phyloP scores from a whole-genome alignment of 2,888 invertebrate species.

The Diachrysia chrysitis region DNA sequence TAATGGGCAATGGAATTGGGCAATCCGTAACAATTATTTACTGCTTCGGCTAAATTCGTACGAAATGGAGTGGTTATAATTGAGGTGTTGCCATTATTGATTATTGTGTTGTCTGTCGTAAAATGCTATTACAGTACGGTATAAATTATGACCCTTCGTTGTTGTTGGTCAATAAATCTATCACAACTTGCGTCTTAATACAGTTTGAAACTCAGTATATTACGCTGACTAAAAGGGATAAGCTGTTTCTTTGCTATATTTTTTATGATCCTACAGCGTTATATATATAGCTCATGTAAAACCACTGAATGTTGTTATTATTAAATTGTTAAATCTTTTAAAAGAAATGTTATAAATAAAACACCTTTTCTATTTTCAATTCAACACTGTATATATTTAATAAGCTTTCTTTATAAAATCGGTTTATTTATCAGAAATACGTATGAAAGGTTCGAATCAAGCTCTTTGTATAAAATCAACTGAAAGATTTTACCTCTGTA shows the following conservation, averaged over 20 bases:
- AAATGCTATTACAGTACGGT: neutral
- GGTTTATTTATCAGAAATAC: neutral
- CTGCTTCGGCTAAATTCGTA: neutral
- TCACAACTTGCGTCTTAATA: neutral
- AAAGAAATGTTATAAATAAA: neutral
- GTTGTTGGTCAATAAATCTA: constrained; percentile 4
- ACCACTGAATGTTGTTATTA: neutral
- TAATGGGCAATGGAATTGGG: constrained; percentile 15
- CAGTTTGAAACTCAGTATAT: neutral
- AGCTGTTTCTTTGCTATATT: too few species aligned
- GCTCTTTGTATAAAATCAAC: neutral
- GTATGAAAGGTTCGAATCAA: neutral
- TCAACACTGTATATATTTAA: neutral
- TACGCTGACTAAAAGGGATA: neutral
- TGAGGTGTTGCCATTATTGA: neutral
- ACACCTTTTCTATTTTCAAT: neutral
- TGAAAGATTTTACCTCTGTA: neutral
- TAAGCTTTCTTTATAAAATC: neutral
- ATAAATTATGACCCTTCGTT: neutral
- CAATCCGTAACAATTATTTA: neutral
- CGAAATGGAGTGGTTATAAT: neutral
- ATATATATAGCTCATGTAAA: neutral
- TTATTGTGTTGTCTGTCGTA: neutral
- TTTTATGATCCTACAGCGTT: too few species aligned
- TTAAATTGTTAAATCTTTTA: neutral